Evolutionary conservation across 2,888 invertebrate species (phyloP), one percentile per base, ranked within the genome.

Genomic region (Neria commutata): DNA sequence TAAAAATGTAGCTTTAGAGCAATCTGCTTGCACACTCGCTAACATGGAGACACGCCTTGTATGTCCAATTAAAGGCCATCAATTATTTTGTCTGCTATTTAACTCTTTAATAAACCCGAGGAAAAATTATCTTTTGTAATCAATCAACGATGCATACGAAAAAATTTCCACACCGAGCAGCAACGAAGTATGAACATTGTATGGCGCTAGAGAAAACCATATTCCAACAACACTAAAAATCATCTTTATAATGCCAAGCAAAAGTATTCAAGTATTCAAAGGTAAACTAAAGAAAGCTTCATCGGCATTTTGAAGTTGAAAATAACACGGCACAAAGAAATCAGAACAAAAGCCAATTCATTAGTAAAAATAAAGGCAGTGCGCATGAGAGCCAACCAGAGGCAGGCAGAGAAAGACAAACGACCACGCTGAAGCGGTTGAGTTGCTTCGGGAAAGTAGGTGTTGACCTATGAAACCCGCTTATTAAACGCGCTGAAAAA

Each of bases 291-390:
- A 37, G 37, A 57, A 62, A 65, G 60, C 60, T 58, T n/a, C 60
- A 67, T 65, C 52, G 61, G 52, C n/a, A n/a, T n/a, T 54, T 19
- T 40, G 26, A 40, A 24, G 46, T 42, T 46, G 47, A 51, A 48
- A 16, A 45, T 17, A 54, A 68, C 46, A 63, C 68, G 61, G 58
- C 66, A 62, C 54, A 62, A 64, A 59, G 55, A 26, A 48, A 48
- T 29, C 60, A 50, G 47, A 29, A 5, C 8, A 55, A 51, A 50
- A 50, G 16, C 26, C 26, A 16, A 26, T n/a, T 48, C 48, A 16
- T 25, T n/a, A 23, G 23, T 11, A 8, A 17, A 19, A 17, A 19
- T 45, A 45, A 45, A 45, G 17, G 14, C 14, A 8, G n/a, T n/a
- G n/a, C n/a, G n/a, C n/a, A n/a, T n/a, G n/a, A n/a, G n/a, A n/a